phyloP scores from a whole-genome alignment of 2,888 invertebrate species.

The Hydriomena furcata region DNA sequence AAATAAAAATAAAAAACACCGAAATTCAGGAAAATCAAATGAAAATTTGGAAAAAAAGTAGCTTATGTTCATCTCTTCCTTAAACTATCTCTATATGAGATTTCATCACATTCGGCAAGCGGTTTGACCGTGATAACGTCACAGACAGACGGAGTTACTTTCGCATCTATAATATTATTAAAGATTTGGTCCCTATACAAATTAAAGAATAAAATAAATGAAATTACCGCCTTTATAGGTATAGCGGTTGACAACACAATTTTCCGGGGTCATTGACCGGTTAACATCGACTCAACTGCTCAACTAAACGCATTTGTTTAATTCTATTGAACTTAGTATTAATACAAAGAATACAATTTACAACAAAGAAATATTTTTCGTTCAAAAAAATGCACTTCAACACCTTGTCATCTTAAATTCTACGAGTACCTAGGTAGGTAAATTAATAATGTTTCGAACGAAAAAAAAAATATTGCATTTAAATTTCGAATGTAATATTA shows the following conservation, averaged over 20 bases:
- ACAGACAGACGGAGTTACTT: no score
- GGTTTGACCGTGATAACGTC: no score
- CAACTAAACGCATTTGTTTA: slow-evolving; percentile 27
- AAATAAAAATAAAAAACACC: no score
- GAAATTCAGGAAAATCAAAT: no score
- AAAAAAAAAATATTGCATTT: no score
- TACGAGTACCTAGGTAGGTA: no score
- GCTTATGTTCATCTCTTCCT: no score
- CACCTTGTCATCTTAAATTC: neutral
- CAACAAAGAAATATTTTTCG: neutral
- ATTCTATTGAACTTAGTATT: slow-evolving; percentile 22
- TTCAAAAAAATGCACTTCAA: neutral
- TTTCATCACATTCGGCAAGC: no score
- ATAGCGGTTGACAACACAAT: slow-evolving; percentile 59
- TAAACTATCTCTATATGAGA: no score
- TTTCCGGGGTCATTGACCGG: slow-evolving; percentile 72
- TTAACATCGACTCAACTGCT: slow-evolving; percentile 46
- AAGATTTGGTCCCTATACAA: neutral
- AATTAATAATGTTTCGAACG: no score
- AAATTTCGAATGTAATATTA: slow-evolving; percentile 3
- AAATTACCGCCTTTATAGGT: slow-evolving; percentile 39
- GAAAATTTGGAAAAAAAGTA: no score
- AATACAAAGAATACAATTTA: neutral
- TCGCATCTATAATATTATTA: no score
- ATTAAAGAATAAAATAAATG: slow-evolving; percentile 29